Evolutionary conservation across 2,888 invertebrate species (phyloP), one percentile per base, ranked within the genome.

Genomic region (Polietes domitor): DNA sequence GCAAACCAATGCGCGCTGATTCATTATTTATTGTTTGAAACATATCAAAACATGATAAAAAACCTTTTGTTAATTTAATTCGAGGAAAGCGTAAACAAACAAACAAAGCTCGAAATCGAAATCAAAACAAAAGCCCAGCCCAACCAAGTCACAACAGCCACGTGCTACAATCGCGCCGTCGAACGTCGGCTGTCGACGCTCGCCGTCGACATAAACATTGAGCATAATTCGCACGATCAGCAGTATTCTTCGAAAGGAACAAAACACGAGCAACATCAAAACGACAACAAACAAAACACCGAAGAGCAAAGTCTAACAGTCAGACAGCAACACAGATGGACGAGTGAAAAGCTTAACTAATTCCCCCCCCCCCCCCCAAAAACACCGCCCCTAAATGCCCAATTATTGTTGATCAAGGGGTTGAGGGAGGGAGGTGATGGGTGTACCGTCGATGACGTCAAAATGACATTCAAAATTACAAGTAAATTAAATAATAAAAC

Each of bases 41-140:
- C 77, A 80, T 68, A 83, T 83, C 78, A 84, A 84, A 84, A 84
- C 80, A 84, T 84, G 78, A 78, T 84, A 76, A 79, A 21, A 81
- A 76, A 76, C n/a, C 17, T 73, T 73, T 79, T 81, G 55, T 81
- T 73, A 43, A 74, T 41, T 63, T 76, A 84, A 84, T 81, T 84
- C 68, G 73, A 41, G 41, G 81, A 84, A 81, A 72, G 58, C 50
- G 24, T 17, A 55, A 76, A 68, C 53, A 72, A 47, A 63, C 50
- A 43, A 65, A 77, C 70, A 71, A 61, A 74, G 19, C 10, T 61
- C 37, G 58, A 77, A 55, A 24, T 26, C 21, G 28, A 71, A 81
- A 80, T 78, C 75, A 80, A 78, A 84, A 84, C 84, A 80, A 81
- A 84, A 81, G 41, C 28, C 15, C 15, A 28, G 9, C 55, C 15